Conservation (phyloP, 1,140 invertebrate genomes). For the Drosophila triauraria region DNA sequence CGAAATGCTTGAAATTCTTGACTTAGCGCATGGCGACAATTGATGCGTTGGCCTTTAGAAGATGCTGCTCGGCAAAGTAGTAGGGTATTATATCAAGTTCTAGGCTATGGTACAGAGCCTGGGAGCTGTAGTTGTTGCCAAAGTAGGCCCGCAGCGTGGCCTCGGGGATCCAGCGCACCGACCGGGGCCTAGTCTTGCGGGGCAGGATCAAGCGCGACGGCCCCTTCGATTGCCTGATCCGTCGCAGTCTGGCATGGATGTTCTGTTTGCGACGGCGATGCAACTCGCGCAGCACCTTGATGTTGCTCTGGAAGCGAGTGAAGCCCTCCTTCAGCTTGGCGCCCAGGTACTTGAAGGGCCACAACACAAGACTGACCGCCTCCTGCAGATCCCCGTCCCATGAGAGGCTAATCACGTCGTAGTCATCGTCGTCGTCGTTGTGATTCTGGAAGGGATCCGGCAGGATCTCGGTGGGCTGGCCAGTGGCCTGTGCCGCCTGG, state of each 20-base stretch:
- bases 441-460: neutral
- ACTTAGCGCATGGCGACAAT: too few species aligned
- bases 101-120: neutral
- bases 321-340: too few species aligned
- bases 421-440: neutral
- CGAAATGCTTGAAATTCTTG: neutral
- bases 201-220: too few species aligned
- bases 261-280: neutral
- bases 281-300: neutral
- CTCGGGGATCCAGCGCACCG: neutral
- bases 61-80: neutral
- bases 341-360: neutral
- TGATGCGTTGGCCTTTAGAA: too few species aligned
- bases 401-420: too few species aligned
- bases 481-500: too few species aligned
- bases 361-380: too few species aligned
- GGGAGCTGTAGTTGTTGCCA: neutral
- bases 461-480: too few species aligned
- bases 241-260: neutral
- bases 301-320: neutral
- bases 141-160: neutral
- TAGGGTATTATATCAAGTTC: neutral
- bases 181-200: too few species aligned
- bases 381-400: neutral
- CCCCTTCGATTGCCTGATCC: fast-evolving